These are phyloP conservation scores for Dromiciops gliroides DNA, from an alignment of 2,113 vertebrate species.

Conservation along the genomic window DNA sequence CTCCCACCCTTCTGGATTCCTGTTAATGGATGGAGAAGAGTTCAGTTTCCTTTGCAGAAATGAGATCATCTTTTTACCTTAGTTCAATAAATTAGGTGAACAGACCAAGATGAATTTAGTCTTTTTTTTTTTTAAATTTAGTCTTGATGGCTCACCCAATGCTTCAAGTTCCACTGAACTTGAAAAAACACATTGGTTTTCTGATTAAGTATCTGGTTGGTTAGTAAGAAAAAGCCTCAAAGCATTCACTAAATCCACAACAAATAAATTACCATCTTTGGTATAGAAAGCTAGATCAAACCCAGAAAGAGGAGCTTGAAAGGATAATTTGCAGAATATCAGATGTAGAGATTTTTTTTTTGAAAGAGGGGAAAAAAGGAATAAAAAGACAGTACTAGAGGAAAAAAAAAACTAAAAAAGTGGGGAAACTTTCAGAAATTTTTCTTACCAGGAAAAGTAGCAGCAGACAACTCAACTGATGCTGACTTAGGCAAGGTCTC, in stretches of 20 bases:
- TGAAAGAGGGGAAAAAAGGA: background rate
- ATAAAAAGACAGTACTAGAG: constrained; percentile 7
- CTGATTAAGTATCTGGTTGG: background rate
- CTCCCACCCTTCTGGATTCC: background rate
- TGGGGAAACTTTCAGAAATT: background rate
- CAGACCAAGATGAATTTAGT: background rate
- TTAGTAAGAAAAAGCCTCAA: background rate
- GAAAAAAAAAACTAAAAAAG: background rate
- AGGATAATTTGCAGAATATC: background rate
- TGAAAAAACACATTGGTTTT: background rate
- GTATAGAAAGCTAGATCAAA: constrained; percentile 7
- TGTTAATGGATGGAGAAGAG: background rate
- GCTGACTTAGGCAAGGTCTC: constrained; percentile 82
- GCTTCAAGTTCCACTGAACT: background rate
- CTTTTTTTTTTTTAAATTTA: too few species aligned
- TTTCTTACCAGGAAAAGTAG: constrained; percentile 85
- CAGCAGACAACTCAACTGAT: constrained; percentile 81
- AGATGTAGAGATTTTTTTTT: background rate
- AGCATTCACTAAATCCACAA: background rate
- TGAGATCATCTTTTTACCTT: background rate
- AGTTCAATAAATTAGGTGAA: background rate
- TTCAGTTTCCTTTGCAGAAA: background rate
- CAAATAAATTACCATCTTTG: background rate
- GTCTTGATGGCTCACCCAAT: background rate
- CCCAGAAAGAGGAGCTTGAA: background rate